These are phyloP conservation scores for Chydorus sphaericus DNA, from an alignment of 2,888 invertebrate genomes.

Conservation along the genomic window DNA sequence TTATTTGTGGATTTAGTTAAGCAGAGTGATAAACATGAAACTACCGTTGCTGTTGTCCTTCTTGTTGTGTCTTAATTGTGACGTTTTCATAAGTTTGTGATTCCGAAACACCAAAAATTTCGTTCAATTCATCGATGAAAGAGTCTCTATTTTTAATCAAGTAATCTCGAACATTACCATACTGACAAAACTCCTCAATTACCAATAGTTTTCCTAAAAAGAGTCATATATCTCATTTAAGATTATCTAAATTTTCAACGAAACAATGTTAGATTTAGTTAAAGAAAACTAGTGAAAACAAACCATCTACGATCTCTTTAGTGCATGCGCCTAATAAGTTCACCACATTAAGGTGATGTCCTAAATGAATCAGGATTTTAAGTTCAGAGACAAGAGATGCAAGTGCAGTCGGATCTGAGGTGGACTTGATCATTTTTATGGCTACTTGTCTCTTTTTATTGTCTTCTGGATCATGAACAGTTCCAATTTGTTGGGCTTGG, in stretches of 20 bases:
- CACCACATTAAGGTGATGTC: constrained; percentile 86
- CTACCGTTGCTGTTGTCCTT: too few relatives aligned
- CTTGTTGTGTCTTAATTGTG: too few relatives aligned
- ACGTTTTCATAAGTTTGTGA: too few relatives aligned
- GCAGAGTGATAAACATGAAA: too few relatives aligned
- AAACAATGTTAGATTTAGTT: too few relatives aligned
- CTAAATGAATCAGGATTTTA: constrained; percentile 90
- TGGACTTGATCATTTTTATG: constrained; percentile 86
- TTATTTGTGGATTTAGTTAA: too few relatives aligned
- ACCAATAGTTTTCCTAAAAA: constrained; percentile 64
- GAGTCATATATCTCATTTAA: too few relatives aligned
- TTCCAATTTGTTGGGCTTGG: neutral
- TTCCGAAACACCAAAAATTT: too few relatives aligned
- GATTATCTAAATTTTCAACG: too few relatives aligned
- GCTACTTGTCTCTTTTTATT: constrained; percentile 68
- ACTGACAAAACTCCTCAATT: constrained; percentile 87
- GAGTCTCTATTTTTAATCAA: constrained; percentile 61
- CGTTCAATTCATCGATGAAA: constrained; percentile 76
- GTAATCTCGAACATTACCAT: constrained; percentile 81
- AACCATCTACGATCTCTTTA: constrained; percentile 74
- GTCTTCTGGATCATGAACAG: constrained; percentile 29
- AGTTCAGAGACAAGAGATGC: constrained; percentile 79
- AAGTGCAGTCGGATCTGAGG: constrained; percentile 69
- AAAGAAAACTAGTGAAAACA: too few relatives aligned
- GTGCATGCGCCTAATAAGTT: constrained; percentile 90